Conservation (phyloP, 2,888 invertebrate species). For the Deroplatys truncata region DNA sequence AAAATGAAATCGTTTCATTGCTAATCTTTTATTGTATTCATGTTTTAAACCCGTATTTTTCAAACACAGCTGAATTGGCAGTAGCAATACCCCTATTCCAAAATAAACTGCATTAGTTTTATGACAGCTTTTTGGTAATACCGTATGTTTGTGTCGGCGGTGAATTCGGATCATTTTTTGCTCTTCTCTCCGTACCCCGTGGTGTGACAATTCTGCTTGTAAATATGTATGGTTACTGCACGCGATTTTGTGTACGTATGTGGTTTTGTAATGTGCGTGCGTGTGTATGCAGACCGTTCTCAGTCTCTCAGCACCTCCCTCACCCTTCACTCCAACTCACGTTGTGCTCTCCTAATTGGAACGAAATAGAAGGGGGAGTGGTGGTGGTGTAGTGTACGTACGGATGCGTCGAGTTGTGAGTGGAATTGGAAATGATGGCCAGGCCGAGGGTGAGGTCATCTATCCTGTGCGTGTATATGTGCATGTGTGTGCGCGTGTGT, state of each 20-base stretch:
- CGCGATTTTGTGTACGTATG: background rate
- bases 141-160: background rate
- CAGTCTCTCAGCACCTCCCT: background rate
- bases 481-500: background rate
- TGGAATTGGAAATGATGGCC: conserved; percentile 4
- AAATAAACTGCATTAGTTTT: background rate
- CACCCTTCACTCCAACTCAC: background rate
- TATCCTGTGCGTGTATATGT: background rate
- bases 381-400: background rate
- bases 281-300: background rate
- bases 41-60: too few species aligned
- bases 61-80: too few species aligned
- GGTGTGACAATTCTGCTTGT: background rate
- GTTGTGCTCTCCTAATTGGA: conserved; percentile 6
- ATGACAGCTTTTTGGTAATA: background rate
- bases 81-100: background rate
- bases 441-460: background rate
- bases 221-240: background rate
- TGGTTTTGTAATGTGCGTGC: background rate
- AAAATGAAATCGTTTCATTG: too few species aligned
- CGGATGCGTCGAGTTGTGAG: background rate
- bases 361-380: background rate
- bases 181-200: background rate
- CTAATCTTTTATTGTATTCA: too few species aligned
- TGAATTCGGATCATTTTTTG: background rate